phyloP scores from a whole-genome alignment of 2,888 invertebrate genomes.

The Aelia acuminata region DNA sequence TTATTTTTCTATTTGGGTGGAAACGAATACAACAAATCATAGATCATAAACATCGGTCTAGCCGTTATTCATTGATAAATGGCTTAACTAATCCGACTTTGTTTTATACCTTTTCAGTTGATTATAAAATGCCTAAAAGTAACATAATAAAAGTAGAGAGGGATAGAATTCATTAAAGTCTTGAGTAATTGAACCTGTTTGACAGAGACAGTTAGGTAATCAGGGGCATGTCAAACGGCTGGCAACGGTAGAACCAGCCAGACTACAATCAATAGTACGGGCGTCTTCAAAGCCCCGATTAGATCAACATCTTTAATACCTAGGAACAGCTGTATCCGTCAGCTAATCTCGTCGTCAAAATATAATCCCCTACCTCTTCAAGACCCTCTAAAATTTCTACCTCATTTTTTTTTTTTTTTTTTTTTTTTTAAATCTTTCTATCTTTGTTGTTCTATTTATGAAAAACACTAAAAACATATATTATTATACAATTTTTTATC shows the following conservation, averaged over 20 bases:
- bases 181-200: neutral
- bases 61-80: no score
- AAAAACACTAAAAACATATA: no score
- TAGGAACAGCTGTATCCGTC: slow-evolving; percentile 11
- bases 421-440: no score
- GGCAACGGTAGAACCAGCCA: slow-evolving; percentile 17
- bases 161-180: neutral
- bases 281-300: slow-evolving; percentile 34
- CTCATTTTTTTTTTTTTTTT: neutral
- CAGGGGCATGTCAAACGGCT: slow-evolving; percentile 30
- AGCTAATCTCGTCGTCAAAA: neutral
- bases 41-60: no score
- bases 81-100: no score
- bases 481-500: no score
- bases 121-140: no score
- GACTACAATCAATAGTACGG: slow-evolving; percentile 39
- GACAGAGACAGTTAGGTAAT: slow-evolving; percentile 25
- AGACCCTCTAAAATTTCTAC: neutral
- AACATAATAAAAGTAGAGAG: neutral
- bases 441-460: no score
- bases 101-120: no score
- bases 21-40: no score
- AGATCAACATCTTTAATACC: slow-evolving; percentile 39
- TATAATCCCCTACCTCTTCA: neutral
- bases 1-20: no score